phyloP scores from a whole-genome alignment of 2,888 invertebrate species.

The Lysandra coridon region DNA sequence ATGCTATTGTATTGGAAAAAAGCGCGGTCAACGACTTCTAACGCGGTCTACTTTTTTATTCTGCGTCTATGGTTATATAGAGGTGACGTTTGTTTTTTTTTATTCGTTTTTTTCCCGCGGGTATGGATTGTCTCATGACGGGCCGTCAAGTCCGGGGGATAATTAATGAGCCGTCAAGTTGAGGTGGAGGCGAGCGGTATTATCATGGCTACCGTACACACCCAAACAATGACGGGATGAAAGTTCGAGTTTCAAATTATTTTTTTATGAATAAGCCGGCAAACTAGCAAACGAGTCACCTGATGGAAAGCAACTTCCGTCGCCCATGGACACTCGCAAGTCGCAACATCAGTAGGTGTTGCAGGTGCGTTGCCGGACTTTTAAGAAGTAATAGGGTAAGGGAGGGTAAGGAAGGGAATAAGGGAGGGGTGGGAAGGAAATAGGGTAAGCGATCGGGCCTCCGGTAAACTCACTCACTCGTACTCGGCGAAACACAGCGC shows the following conservation, averaged over 20 bases:
- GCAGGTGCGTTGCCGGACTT: too few relatives aligned
- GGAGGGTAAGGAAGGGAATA: too few relatives aligned
- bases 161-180: slow-evolving; percentile 57
- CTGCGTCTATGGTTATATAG: slow-evolving; percentile 32
- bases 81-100: slow-evolving; percentile 32
- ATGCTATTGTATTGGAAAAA: slow-evolving; percentile 35
- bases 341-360: too few relatives aligned
- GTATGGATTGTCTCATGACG: slow-evolving; percentile 50
- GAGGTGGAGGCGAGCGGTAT: slow-evolving; percentile 37
- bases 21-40: neutral
- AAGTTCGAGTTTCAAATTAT: neutral
- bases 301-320: too few relatives aligned
- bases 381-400: too few relatives aligned
- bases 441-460: too few relatives aligned
- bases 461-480: too few relatives aligned
- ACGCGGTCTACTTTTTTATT: neutral
- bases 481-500: too few relatives aligned
- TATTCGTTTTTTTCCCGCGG: slow-evolving; percentile 37
- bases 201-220: neutral
- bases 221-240: neutral
- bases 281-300: too few relatives aligned
- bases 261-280: too few relatives aligned
- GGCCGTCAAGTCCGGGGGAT: slow-evolving; percentile 60
- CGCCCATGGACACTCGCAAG: too few relatives aligned
- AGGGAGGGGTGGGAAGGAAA: too few relatives aligned